Percentiles rank a stretch among this genome's conserved stretches.
Evolutionary conservation across 2,797 vertebrate species (phyloP).

Genomic region (Florisuga fusca): DNA sequence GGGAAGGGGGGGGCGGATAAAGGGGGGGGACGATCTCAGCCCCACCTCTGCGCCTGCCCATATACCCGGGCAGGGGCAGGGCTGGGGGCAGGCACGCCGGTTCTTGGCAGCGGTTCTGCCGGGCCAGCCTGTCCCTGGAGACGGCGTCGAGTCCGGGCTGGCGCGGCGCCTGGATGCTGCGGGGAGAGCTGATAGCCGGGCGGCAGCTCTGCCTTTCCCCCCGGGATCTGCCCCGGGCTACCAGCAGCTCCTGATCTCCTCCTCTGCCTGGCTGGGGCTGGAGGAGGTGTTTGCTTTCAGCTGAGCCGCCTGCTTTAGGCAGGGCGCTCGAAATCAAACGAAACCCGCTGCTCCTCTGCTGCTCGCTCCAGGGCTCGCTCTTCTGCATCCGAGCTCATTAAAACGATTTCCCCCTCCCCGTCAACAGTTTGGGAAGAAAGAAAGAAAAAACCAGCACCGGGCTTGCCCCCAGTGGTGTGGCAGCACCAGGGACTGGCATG

Average conservation of each 20-base stretch:
- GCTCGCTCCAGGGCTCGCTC: neutral
- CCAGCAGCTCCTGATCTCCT: neutral
- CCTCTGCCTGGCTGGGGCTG: neutral
- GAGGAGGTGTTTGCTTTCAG: neutral
- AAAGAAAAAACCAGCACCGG: neutral
- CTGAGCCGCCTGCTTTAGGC: neutral
- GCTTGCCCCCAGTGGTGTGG: neutral
- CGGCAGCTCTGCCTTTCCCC: neutral
- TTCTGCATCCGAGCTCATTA: neutral
- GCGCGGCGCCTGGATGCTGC: neutral
- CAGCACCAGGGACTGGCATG: rapidly evolving
- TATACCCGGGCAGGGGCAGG: neutral
- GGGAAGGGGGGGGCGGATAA: no score
- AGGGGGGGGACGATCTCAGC: neutral
- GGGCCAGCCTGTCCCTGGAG: neutral
- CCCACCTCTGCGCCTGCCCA: slow-evolving; percentile 16
- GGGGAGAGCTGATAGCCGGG: no score
- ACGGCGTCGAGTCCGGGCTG: neutral
- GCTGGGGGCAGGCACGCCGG: neutral
- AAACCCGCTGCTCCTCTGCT: neutral
- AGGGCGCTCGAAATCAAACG: neutral
- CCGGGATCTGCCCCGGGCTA: neutral
- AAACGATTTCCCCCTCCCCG: rapidly evolving
- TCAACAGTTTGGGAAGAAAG: neutral
- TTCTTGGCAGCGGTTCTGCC: neutral